Evolutionary conservation across 2,797 vertebrate species (phyloP).

Genomic region (Denticeps clupeoides): DNA sequence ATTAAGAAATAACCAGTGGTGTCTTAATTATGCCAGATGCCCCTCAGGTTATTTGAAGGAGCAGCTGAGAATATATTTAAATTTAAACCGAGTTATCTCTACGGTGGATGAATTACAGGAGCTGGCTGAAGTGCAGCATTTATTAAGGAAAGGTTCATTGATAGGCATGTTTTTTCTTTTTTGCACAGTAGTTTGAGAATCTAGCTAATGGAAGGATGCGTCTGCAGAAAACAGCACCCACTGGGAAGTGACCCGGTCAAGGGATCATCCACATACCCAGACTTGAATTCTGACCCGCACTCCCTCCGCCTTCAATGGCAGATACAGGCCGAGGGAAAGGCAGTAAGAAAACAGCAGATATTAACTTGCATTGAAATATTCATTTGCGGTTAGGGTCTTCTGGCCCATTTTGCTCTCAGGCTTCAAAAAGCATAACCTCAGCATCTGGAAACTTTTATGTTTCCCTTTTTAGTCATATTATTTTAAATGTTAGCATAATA

Average conservation of each 20-base stretch:
- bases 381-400: conserved; percentile 19
- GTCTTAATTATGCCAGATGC: conserved; percentile 30
- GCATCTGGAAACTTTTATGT: conserved; percentile 38
- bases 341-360: conserved; percentile 22
- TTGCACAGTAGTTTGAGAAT: conserved; percentile 32
- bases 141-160: conserved; percentile 45
- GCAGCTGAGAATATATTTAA: conserved; percentile 30
- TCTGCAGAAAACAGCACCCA: too few species aligned
- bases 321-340: conserved; percentile 10
- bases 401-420: conserved; percentile 9
- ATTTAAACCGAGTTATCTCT: conserved; percentile 34
- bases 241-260: too few species aligned
- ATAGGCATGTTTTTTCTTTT: conserved; percentile 49
- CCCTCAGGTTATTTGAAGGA: conserved; percentile 24
- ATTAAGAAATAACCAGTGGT: conserved; percentile 27
- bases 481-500: conserved; percentile 22
- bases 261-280: conserved; percentile 9
- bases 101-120: conserved; percentile 26
- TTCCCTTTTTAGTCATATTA: conserved; percentile 19
- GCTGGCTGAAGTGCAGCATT: conserved; percentile 27
- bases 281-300: neutral
- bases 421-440: conserved; percentile 12
- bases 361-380: conserved; percentile 23
- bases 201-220: conserved; percentile 29
- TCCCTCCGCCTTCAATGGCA: neutral